Evolutionary conservation across 2,113 vertebrate genomes (phyloP).

Genomic region (Sprattus sprattus): DNA sequence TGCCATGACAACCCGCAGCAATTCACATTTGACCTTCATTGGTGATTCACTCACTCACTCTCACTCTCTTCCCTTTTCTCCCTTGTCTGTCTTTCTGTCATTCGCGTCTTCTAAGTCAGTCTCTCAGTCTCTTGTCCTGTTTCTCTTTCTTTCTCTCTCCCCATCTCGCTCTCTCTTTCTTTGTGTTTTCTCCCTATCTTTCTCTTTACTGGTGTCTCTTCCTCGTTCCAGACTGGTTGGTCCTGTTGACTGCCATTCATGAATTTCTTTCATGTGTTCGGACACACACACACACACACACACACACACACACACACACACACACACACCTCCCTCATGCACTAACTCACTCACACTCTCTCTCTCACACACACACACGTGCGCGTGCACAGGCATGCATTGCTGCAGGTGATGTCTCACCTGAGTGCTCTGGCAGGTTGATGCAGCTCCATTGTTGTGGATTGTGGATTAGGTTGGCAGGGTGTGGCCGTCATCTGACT

Average conservation of each 20-base stretch:
- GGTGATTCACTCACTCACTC: constrained; percentile 35
- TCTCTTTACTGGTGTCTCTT: not conserved
- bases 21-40: constrained; percentile 45
- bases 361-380: not conserved
- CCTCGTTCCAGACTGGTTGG: constrained; percentile 39
- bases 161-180: not conserved
- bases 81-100: not conserved
- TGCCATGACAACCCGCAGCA: constrained; percentile 42
- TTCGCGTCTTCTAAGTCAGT: not conserved
- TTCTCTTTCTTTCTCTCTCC: not conserved
- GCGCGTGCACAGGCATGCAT: constrained; percentile 29
- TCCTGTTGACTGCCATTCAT: constrained; percentile 34
- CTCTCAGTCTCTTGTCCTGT: not conserved
- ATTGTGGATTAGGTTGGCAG: not conserved
- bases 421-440: not conserved
- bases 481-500: not conserved
- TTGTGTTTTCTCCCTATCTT: not conserved
- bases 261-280: not conserved
- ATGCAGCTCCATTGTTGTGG: constrained; percentile 33
- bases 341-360: constrained; percentile 14
- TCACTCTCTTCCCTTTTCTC: not conserved
- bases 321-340: not conserved
- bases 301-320: not conserved
- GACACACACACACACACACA: not conserved
- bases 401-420: constrained; percentile 22